Evolutionary conservation across 1,140 invertebrate genomes (phyloP).

Genomic region (Atopsyche davidsoni): DNA sequence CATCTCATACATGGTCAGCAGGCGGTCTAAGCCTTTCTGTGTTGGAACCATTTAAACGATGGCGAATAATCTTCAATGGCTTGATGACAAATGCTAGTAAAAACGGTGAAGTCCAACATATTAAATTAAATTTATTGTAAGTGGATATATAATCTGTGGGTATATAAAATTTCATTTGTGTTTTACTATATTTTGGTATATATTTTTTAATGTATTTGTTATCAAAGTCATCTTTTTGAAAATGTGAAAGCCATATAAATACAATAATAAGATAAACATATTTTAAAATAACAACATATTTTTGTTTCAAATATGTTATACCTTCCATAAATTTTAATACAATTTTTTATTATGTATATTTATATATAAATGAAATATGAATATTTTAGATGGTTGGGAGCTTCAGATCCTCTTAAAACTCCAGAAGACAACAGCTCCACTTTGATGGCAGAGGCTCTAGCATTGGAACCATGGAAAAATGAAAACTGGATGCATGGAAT

Average conservation of each 20-base stretch:
- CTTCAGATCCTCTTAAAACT: conserved; percentile 42
- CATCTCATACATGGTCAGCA: conserved; percentile 42
- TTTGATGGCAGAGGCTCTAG: conserved; percentile 49
- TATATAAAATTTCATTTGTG: conserved; percentile 1
- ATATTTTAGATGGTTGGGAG: conserved; percentile 53
- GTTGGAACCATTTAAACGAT: conserved; percentile 46
- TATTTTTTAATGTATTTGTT: too few relatives aligned
- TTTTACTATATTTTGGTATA: not conserved
- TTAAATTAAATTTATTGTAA: conserved; percentile 45
- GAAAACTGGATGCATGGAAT: conserved; percentile 37
- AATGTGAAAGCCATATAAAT: too few relatives aligned
- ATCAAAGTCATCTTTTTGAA: too few relatives aligned
- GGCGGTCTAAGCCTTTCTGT: conserved; percentile 53
- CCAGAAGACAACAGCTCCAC: conserved; percentile 45
- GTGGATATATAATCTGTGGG: conserved; percentile 15
- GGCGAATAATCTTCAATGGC: conserved; percentile 58
- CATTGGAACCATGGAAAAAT: conserved; percentile 49
- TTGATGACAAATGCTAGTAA: conserved; percentile 41
- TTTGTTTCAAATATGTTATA: not conserved
- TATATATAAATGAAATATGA: conserved; percentile 8
- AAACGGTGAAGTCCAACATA: conserved; percentile 39
- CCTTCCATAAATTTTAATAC: not conserved
- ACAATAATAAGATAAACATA: too few relatives aligned
- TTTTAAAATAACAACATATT: too few relatives aligned
- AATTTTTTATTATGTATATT: not conserved